Base-by-base conservation (phyloP, 2,888 invertebrate genomes). In the Rugalucina vietnamica region DNA sequence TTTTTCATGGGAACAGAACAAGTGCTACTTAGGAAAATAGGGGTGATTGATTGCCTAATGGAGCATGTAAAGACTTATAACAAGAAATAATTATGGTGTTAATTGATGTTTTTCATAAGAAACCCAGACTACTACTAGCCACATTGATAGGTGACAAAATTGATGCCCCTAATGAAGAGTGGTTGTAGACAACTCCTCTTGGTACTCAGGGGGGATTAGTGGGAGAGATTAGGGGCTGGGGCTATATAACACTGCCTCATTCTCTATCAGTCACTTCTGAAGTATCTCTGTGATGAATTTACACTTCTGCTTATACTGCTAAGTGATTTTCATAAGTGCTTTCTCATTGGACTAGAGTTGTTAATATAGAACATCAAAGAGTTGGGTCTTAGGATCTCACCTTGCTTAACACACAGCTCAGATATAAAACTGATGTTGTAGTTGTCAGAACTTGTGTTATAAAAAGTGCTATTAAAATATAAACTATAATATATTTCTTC, bases 121-220 rank as follows among this genome's bases (percentile, higher is more conserved):
- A 12, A 34, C 18, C 18, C 65, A 65, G 24, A 65, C 65, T 65
- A 65, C 34, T 65, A 34, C 65, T 65, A 65, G 65, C 65, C 32
- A 65, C 10, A 1, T 8, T 65, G 12, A 34, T 29, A 65, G 65
- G 65, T 65, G 65, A 65, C 65, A 65, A 65, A 18, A 34, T 65
- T 65, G 65, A 65, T 65, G 34, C 65, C 43, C 34, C 34, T 65
- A 65, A 65, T 65, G 32, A 34, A 24, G 65, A 65, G 65, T 34
- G 2, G 4, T 34, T 18, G 18, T 27, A 65, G 65, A 65, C 65
- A 18, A 65, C 65, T 65, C 65, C 29, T n/a, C 12, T 34, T 34
- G 34, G 34, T 65, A 65, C 65, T 65, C 65, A 65, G 27, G 18
- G 65, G 34, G 65, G 65, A 65, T 65, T 65, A 65, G 12, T 65